Evolutionary conservation across 2,113 vertebrate genomes (phyloP), one percentile per base, ranked within the genome.

Genomic region (Falcunculus frontatus): DNA sequence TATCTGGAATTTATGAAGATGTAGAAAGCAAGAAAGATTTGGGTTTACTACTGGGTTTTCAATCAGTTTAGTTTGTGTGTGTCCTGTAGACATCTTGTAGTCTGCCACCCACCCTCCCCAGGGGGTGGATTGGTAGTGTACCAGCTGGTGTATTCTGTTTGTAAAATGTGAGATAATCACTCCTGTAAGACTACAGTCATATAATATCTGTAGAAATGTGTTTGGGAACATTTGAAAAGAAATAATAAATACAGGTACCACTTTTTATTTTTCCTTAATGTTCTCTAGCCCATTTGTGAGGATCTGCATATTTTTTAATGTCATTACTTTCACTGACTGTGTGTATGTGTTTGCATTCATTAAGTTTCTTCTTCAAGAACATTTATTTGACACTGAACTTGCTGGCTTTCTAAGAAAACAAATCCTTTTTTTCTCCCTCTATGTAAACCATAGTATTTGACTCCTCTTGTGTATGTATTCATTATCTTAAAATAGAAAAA

Each of bases 81-180:
- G 89, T 97, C 94, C 88, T 95, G 86, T 92, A 81, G 93, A 95
- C 70, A 87, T 95, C 88, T 91, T 81, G 86, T 94, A 91, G 75
- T 90, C 91, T 91, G 76, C 77, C 89, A 84, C 85, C 91, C 63
- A 55, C 57, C 23, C 35, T 93, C 94, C 94, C 91, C 2, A 3
- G 90, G 37, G 96, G 52, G 19, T 92, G 80, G 85, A 70, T 91
- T 90, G 89, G 96, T 91, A 30, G 91, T 75, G 19, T 92, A 93
- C 87, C 96, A 97, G 96, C 95, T 97, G 96, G 80, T 97, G 94
- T 64, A 35, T 72, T 94, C 89, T 94, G 89, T 91, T 90, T 82
- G 73, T 85, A 95, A 87, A 92, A 80, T 33, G 90, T 93, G 89
- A 93, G 87, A 91, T 91, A 92, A 97, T 96, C 89, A 37, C 81